These are phyloP conservation scores for Melipona quadrifasciata DNA, from an alignment of 1,140 invertebrate genomes.

Conservation along the genomic window DNA sequence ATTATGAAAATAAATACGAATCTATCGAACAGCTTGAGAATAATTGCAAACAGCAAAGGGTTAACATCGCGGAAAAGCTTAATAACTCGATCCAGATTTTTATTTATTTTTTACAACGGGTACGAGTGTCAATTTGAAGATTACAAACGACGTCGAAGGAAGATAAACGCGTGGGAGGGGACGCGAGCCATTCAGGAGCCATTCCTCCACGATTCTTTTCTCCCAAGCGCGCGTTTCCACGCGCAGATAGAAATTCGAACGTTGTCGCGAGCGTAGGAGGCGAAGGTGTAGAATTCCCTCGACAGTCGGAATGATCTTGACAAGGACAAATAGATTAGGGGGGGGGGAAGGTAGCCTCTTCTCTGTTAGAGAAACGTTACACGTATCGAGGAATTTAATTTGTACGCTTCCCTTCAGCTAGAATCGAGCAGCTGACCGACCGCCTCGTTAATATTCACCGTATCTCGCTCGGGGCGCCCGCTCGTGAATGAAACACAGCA, in stretches of 20 bases:
- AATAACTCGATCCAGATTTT: too few species aligned
- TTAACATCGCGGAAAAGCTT: too few species aligned
- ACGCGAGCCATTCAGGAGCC: background rate
- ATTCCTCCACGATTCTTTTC: background rate
- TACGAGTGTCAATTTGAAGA: background rate
- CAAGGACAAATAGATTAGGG: background rate
- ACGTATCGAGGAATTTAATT: conserved; percentile 65
- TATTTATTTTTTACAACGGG: too few species aligned
- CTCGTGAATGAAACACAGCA: conserved; percentile 72
- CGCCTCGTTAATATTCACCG: conserved; percentile 73
- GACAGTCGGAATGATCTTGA: background rate
- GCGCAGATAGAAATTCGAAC: background rate
- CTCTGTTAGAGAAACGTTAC: too few species aligned
- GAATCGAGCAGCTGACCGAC: conserved; percentile 58
- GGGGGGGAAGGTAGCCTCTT: background rate
- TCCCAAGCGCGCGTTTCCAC: background rate
- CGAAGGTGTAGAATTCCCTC: background rate
- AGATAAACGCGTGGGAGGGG: background rate
- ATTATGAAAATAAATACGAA: too few species aligned
- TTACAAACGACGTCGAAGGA: background rate
- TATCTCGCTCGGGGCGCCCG: conserved; percentile 69
- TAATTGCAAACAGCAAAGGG: too few species aligned
- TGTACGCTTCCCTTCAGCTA: conserved; percentile 35
- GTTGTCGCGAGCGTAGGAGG: background rate
- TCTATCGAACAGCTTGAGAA: too few species aligned